Evolutionary conservation across 2,888 invertebrate species (phyloP).

Genomic region (Pycnomerus fuliginosus): DNA sequence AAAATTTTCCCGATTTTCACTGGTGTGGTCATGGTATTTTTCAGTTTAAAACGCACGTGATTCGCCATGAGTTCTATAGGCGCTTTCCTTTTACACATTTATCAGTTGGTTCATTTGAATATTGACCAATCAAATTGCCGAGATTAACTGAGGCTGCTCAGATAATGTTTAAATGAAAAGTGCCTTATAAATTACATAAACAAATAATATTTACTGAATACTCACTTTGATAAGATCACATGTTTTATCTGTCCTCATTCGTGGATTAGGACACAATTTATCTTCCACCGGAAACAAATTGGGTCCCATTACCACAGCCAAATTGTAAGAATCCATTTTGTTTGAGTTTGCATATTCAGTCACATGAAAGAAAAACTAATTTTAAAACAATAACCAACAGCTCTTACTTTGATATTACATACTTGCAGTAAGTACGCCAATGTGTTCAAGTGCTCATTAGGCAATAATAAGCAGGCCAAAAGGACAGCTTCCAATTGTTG

Average conservation of each 20-base stretch:
- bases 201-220: too few species aligned
- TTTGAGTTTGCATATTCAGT: constrained; percentile 69
- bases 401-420: too few species aligned
- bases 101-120: too few species aligned
- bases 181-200: too few species aligned
- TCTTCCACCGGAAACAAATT: constrained; percentile 80
- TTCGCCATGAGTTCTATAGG: too few species aligned
- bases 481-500: constrained; percentile 65
- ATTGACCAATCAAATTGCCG: too few species aligned
- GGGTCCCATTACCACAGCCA: constrained; percentile 83
- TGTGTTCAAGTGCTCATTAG: constrained; percentile 74
- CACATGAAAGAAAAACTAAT: constrained; percentile 68
- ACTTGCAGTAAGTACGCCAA: constrained; percentile 82
- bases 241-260: constrained; percentile 66
- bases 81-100: too few species aligned
- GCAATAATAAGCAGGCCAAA: constrained; percentile 69
- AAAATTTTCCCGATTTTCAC: constrained; percentile 30
- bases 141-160: too few species aligned
- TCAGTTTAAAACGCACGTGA: too few species aligned
- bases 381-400: constrained; percentile 4
- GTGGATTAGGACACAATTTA: constrained; percentile 55
- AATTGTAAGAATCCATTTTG: constrained; percentile 80
- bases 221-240: constrained; percentile 69
- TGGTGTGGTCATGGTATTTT: too few species aligned
- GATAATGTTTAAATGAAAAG: too few species aligned